These are phyloP conservation scores for Altica lythri DNA, from an alignment of 2,888 invertebrate species.

Conservation along the genomic window DNA sequence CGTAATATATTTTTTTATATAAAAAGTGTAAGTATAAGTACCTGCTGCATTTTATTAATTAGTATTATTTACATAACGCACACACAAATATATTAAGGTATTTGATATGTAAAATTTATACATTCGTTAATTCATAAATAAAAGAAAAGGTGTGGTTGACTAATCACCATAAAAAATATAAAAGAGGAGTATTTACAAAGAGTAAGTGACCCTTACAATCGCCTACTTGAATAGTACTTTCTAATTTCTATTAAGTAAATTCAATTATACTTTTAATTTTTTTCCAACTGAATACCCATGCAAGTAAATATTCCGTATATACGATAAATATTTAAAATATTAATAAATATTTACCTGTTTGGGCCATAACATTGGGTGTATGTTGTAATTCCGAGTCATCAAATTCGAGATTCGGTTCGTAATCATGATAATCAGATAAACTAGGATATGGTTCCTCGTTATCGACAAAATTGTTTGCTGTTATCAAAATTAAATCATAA, in stretches of 20 bases:
- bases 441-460: slow-evolving; percentile 79
- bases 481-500: slow-evolving; percentile 14
- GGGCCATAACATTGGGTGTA: slow-evolving; percentile 63
- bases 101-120: too few species aligned
- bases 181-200: background rate
- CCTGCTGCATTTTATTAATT: too few species aligned
- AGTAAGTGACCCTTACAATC: slow-evolving; percentile 1
- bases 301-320: background rate
- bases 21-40: too few species aligned
- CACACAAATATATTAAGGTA: too few species aligned
- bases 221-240: background rate
- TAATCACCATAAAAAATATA: background rate
- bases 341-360: slow-evolving; percentile 65
- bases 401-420: slow-evolving; percentile 94
- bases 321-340: background rate
- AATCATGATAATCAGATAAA: slow-evolving; percentile 88
- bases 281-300: background rate
- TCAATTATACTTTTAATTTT: background rate
- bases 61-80: too few species aligned
- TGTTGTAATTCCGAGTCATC: slow-evolving; percentile 90
- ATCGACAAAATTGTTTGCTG: slow-evolving; percentile 39
- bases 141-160: slow-evolving; percentile 1
- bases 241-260: background rate
- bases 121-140: too few species aligned
- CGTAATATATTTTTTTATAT: too few species aligned